These are phyloP conservation scores for Lateolabrax maculatus DNA, from an alignment of 2,797 vertebrate species.

Conservation along the genomic window DNA sequence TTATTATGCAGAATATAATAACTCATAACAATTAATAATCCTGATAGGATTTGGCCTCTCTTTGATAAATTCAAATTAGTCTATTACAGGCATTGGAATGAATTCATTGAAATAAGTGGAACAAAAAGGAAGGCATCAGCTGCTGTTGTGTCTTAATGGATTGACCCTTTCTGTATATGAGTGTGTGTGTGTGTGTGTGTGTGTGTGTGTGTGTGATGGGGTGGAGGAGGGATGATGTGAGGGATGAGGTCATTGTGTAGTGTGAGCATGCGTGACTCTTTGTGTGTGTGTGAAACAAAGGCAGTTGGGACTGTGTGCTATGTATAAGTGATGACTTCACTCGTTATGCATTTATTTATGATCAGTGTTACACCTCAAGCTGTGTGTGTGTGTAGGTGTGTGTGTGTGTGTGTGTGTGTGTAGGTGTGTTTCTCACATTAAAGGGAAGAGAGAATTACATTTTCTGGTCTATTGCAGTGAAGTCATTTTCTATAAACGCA, in stretches of 20 bases:
- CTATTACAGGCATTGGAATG: conserved; percentile 54
- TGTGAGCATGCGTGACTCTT: conserved; percentile 79
- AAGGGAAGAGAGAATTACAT: conserved; percentile 3
- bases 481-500: conserved; percentile 4
- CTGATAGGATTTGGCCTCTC: conserved; percentile 45
- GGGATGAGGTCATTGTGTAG: conserved; percentile 84
- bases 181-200: conserved; percentile 39
- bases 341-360: conserved; percentile 77
- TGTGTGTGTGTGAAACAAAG: conserved; percentile 66
- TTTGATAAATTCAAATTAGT: conserved; percentile 61
- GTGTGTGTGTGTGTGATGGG: conserved; percentile 39
- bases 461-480: conserved; percentile 1
- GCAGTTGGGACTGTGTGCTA: conserved; percentile 42
- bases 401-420: conserved; percentile 16
- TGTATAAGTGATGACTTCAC: conserved; percentile 78
- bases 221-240: conserved; percentile 61
- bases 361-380: conserved; percentile 47
- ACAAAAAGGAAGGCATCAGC: conserved; percentile 76
- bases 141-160: conserved; percentile 71
- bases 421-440: neutral
- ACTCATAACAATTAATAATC: conserved; percentile 53
- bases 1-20: conserved; percentile 15
- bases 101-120: conserved; percentile 41
- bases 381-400: conserved; percentile 1
- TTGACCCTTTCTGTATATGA: conserved; percentile 60